A percentile compares a stretch with the other conserved stretches of the same genome.
phyloP scores from a whole-genome alignment of 2,888 invertebrate species.

The Mesochorus sp. region DNA sequence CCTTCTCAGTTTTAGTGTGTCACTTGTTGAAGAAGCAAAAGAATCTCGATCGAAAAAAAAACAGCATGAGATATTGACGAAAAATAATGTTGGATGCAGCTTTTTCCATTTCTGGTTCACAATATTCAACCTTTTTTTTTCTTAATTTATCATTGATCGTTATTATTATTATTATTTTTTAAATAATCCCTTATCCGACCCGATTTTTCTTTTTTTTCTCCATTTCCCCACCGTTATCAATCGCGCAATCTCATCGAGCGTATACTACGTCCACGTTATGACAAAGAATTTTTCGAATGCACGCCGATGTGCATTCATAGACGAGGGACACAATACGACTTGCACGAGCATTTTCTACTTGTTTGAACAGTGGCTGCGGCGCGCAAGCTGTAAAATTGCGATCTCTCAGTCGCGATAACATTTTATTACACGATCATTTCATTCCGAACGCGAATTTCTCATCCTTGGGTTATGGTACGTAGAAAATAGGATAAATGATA shows the following conservation, averaged over 20 bases:
- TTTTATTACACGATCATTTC: conserved; percentile 43
- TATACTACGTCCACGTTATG: conserved; percentile 5
- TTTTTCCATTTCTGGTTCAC: conserved; percentile 17
- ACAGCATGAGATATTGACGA: not conserved
- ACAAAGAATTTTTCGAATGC: conserved; percentile 39
- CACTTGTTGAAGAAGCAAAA: conserved; percentile 16
- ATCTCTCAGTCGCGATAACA: conserved; percentile 46
- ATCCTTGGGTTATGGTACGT: no score
- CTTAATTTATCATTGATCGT: not conserved
- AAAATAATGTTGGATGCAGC: no score
- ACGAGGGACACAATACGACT: not conserved
- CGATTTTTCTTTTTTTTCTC: not conserved
- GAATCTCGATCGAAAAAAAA: conserved; percentile 22
- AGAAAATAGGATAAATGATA: no score
- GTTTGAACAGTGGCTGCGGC: conserved; percentile 42
- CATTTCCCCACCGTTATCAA: not conserved
- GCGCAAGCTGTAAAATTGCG: conserved; percentile 29
- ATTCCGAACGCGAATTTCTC: no score
- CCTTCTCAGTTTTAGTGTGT: not conserved
- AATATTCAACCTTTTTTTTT: not conserved
- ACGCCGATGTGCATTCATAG: not conserved
- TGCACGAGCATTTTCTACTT: conserved; percentile 48
- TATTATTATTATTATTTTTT: not conserved
- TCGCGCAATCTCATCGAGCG: not conserved
- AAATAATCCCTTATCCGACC: not conserved